Conservation (phyloP, 2,888 invertebrate species). For the Hemistola chrysoprasaria region DNA sequence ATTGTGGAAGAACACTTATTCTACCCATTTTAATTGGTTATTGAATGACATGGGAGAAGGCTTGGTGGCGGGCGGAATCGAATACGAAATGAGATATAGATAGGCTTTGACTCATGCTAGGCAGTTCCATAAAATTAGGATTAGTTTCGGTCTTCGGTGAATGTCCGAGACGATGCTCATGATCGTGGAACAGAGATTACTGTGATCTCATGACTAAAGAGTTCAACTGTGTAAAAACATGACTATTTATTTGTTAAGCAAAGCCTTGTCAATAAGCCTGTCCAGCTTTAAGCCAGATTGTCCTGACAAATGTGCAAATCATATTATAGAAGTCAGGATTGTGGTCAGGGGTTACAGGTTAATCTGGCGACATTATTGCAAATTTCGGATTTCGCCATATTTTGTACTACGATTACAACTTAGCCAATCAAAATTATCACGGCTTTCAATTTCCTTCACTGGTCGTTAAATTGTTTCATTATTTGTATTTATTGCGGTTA, state of each 20-base stretch:
- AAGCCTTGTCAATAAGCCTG: too few species aligned
- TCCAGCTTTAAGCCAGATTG: too few species aligned
- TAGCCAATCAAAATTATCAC: slow-evolving; percentile 23
- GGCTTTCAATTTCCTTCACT: slow-evolving; percentile 17
- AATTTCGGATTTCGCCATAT: slow-evolving; percentile 24
- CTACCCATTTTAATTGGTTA: slow-evolving; percentile 3
- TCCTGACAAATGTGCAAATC: too few species aligned
- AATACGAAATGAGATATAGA: slow-evolving; percentile 29
- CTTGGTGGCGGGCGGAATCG: slow-evolving; percentile 18
- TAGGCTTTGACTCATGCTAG: slow-evolving; percentile 37
- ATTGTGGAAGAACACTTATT: too few species aligned
- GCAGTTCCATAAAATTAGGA: slow-evolving; percentile 53
- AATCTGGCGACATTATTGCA: slow-evolving; percentile 17
- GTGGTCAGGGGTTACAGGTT: background rate
- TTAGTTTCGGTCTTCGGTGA: slow-evolving; percentile 64
- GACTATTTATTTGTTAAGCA: too few species aligned
- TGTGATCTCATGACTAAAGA: slow-evolving; percentile 29
- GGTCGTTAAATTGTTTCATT: background rate
- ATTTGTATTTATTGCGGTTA: too few species aligned
- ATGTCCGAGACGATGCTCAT: slow-evolving; percentile 53
- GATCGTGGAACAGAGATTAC: slow-evolving; percentile 47
- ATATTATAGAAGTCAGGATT: too few species aligned
- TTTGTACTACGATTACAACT: slow-evolving; percentile 14
- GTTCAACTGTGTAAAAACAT: slow-evolving; percentile 27
- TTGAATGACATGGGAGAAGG: slow-evolving; percentile 32